Evolutionary conservation across 2,113 vertebrate genomes (phyloP), one percentile per base, ranked within the genome.

Genomic region (Colistium nudipinnis): DNA sequence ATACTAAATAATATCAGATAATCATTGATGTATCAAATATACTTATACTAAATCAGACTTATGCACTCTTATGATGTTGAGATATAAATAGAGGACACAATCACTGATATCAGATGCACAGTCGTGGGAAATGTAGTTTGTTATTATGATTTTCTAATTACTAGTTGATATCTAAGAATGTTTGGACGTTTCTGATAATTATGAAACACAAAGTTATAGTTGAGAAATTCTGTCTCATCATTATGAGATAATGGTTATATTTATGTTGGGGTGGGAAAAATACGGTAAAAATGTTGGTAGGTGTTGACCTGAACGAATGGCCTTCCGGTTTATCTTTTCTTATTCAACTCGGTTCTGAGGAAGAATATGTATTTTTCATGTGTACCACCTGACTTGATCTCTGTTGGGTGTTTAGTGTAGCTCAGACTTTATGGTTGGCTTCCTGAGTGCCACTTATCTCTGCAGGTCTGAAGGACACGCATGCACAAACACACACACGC

Each of bases 391-490:
- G 19, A 74, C 71, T 61, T 48, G 25, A 71, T 76, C 78, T 80
- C 70, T 76, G 61, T 39, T 63, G 63, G 70, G 20, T 44, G 53
- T 75, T 82, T 61, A 57, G 70, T 49, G 61, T 24, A 25, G 57
- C 68, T 62, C 28, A 41, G 70, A 76, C 74, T 80, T 81, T 72
- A 70, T 39, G 20, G 69, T 68, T 33, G 62, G 63, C 27, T 75
- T 66, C 36, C 76, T 74, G 59, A 82, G 67, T 80, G 62, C 49
- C 41, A 66, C 76, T 88, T 84, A 84, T 84, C 76, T 82, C 20
- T 39, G 55, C 59, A 57, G 24, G 22, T 9, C 41, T 39, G 16
- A 51, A n/a, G 22, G 9, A 24, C 45, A 24, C 22, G 24, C 20
- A 25, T 13, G 25, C 45, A 48, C 22, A 48, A 10, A 48, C 22